Base-by-base conservation (phyloP, 2,113 vertebrate species). In the Jaculus jaculus region DNA sequence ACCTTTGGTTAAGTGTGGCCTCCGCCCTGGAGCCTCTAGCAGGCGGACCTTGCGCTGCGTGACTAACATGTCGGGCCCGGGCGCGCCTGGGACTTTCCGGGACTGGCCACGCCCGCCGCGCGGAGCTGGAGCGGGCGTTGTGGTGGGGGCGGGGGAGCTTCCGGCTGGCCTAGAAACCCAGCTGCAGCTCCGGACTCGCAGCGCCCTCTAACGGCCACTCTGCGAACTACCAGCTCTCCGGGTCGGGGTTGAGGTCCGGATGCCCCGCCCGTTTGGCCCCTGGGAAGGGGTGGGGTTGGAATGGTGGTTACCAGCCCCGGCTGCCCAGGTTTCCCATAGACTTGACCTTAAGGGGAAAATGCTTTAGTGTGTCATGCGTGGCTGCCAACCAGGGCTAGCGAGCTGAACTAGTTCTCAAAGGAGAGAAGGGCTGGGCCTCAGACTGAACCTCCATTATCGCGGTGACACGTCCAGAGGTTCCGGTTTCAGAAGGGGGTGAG, bases 31-130 rank as follows among this genome's bases (percentile, higher is more conserved):
- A 15, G 42, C 71, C n/a, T 39, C 72, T 74, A 37, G 12, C 42
- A 72, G 54, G 66, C 21, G 34, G 68, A 34, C 66, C 71, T 12
- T 34, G 86, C 0, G 21, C 75, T 92, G 83, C 42, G n/a, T 94
- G 94, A 97, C 93, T 95, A 96, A 96, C 58, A 47, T 94, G 96
- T 94, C 96, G 61, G 28, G 91, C 66, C 63, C 24, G 10, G 91
- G 63, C 34, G 2, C 54, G 37, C 94, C 78, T 3, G 91, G 96
- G 95, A 90, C 75, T 94, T 93, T 94, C 82, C 92, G 0, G 60
- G 39, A 61, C 32, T 30, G 0, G 79, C 37, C n/a, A 13, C 69
- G 0, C 34, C 68, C 20, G 39, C 87, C 34, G 60, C 3, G 28
- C 30, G 1, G 3, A 34, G 84, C 54, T 7, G 80, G 74, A 20